phyloP scores from a whole-genome alignment of 1,140 invertebrate species.

The Hycleus cichorii region DNA sequence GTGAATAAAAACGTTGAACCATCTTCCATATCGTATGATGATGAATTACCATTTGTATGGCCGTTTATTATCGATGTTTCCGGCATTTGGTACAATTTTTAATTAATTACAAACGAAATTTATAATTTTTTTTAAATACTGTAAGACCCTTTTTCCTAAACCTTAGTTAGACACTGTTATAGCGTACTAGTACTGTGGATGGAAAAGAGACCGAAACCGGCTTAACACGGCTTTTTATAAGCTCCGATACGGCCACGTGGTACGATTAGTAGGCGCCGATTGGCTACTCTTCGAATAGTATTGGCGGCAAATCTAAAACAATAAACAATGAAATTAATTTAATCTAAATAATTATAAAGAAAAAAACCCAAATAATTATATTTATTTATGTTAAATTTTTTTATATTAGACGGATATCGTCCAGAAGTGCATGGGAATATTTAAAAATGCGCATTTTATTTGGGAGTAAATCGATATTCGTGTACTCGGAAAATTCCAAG shows the following conservation, averaged over 20 bases:
- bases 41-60: conserved; percentile 64
- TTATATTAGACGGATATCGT: too few relatives aligned
- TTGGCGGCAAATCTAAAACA: conserved; percentile 12
- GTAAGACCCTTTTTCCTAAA: background rate
- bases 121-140: too few relatives aligned
- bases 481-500: too few relatives aligned
- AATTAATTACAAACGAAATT: too few relatives aligned
- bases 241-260: conserved; percentile 14
- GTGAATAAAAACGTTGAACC: conserved; percentile 93
- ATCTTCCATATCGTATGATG: conserved; percentile 67
- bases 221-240: conserved; percentile 17
- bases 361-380: too few relatives aligned
- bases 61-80: conserved; percentile 69
- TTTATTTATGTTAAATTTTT: too few relatives aligned
- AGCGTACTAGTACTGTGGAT: conserved; percentile 1
- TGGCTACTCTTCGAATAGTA: background rate
- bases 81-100: conserved; percentile 47
- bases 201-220: conserved; percentile 21
- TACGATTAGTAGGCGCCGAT: background rate
- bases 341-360: too few relatives aligned
- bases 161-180: conserved; percentile 4
- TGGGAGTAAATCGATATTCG: too few relatives aligned
- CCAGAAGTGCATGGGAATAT: too few relatives aligned
- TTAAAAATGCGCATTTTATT: too few relatives aligned
- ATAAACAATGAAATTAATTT: too few relatives aligned